A percentile compares a stretch with the other conserved stretches of the same genome.
phyloP scores from a whole-genome alignment of 2,113 vertebrate species.

The Mobula birostris region DNA sequence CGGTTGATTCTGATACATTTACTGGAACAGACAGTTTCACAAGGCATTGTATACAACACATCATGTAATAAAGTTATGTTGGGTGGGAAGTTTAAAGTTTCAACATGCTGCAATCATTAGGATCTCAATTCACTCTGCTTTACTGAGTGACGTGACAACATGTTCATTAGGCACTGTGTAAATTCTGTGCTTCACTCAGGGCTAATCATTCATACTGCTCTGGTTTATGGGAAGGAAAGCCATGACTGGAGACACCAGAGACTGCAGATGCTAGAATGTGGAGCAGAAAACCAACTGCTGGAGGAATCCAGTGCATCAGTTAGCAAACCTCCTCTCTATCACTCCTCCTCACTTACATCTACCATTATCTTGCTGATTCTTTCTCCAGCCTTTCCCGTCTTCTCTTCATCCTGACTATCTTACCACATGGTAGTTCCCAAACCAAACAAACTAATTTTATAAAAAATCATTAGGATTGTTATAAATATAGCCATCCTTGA shows the following conservation, averaged over 20 bases:
- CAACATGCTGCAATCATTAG: background rate
- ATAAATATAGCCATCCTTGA: background rate
- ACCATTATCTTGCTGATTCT: too few relatives aligned
- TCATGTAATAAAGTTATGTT: background rate
- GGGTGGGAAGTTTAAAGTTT: background rate
- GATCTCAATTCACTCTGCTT: background rate
- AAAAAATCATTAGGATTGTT: background rate
- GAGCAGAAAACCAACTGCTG: too few relatives aligned
- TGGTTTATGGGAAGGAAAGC: background rate
- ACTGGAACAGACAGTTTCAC: background rate
- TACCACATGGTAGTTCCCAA: too few relatives aligned
- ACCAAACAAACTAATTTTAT: too few relatives aligned
- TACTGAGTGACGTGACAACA: background rate
- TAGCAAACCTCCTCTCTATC: too few relatives aligned
- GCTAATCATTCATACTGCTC: background rate
- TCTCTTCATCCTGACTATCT: too few relatives aligned
- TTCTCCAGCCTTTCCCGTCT: too few relatives aligned
- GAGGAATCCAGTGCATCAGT: too few relatives aligned
- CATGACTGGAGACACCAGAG: background rate
- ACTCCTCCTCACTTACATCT: too few relatives aligned
- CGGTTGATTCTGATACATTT: background rate
- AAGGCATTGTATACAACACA: background rate
- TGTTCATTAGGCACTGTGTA: background rate
- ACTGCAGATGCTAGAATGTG: too few relatives aligned
- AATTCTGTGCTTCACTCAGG: background rate